Evolutionary conservation across 2,113 vertebrate species (phyloP), one percentile per base, ranked within the genome.

Genomic region (Australoheros scitulus): DNA sequence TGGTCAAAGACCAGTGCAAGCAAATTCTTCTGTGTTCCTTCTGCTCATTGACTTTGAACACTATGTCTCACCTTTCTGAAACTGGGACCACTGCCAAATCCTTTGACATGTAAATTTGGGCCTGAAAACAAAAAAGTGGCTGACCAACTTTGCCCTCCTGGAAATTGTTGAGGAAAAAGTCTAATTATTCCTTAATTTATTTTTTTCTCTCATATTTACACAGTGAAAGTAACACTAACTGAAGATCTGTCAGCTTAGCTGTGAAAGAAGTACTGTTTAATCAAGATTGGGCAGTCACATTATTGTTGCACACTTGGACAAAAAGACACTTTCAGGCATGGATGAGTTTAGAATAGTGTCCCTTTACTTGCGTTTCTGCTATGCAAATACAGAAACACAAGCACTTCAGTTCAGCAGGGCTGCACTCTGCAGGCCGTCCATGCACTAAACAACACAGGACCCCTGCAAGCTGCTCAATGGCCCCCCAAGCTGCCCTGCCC

Each of bases 71-170:
- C 79, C 64, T 87, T 57, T 84, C 72, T 36, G 34, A 84, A 68
- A 79, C 60, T 41, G 22, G 77, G 82, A 77, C 64, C 26, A 43
- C 34, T 64, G 88, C 83, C 87, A 91, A 80, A 70, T n/a, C 80
- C 32, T 89, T 43, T 87, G 38, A 92, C 87, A 91, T 91, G 88
- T 68, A 86, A 83, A 93, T 91, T 76, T 61, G 29, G 56, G 59
- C 5, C 11, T n/a, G 24, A 86, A 88, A 87, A 82, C 58, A 79
- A 90, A 68, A 86, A 83, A 76, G 79, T 22, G 43, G 64, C 76
- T 83, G 68, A 82, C 61, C 20, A 43, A 82, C 64, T 47, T 26
- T 11, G 34, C 68, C 58, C 57, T n/a, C 81, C 82, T 2, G 3
- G 68, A 88, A 79, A 82, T 80, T 60, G 43, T 86, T 83, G 61